Conservation (phyloP, 2,113 vertebrate species). For the Actinemys pallida region DNA sequence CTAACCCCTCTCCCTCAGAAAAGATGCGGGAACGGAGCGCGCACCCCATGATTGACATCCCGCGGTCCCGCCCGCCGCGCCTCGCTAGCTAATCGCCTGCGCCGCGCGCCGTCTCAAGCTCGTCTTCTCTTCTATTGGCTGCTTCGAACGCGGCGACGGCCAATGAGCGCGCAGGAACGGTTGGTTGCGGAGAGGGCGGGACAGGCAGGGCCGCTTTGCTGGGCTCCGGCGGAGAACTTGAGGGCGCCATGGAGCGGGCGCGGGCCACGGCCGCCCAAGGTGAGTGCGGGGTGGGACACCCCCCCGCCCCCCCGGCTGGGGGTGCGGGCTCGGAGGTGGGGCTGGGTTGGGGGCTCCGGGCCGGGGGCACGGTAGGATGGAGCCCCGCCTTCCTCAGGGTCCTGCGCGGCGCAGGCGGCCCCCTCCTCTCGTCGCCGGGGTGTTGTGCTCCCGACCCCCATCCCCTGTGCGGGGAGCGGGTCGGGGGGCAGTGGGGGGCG, state of each 20-base stretch:
- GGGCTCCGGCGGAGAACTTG: rapidly evolving
- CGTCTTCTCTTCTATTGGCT: neutral
- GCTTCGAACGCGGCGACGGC: conserved; percentile 58
- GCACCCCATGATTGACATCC: neutral
- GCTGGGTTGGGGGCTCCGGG: too few relatives aligned
- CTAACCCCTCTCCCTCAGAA: neutral
- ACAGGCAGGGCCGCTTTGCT: rapidly evolving
- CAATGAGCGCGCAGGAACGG: neutral
- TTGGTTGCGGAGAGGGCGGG: neutral
- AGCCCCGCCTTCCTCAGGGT: too few relatives aligned
- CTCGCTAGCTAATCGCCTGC: neutral
- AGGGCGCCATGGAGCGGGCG: neutral
- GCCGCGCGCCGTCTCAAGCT: rapidly evolving
- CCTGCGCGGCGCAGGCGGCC: too few relatives aligned
- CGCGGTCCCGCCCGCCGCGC: rapidly evolving
- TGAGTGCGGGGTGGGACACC: neutral
- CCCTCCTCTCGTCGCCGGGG: too few relatives aligned
- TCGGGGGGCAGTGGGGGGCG: neutral
- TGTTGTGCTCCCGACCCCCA: too few relatives aligned
- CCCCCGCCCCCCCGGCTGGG: neutral
- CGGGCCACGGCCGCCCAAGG: neutral
- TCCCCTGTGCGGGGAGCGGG: neutral
- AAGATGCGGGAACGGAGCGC: neutral
- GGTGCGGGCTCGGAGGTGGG: too few relatives aligned
- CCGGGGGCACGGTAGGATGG: neutral